Conservation (phyloP, 23 tunicate genomes). For the Trididemnum nubilum region DNA sequence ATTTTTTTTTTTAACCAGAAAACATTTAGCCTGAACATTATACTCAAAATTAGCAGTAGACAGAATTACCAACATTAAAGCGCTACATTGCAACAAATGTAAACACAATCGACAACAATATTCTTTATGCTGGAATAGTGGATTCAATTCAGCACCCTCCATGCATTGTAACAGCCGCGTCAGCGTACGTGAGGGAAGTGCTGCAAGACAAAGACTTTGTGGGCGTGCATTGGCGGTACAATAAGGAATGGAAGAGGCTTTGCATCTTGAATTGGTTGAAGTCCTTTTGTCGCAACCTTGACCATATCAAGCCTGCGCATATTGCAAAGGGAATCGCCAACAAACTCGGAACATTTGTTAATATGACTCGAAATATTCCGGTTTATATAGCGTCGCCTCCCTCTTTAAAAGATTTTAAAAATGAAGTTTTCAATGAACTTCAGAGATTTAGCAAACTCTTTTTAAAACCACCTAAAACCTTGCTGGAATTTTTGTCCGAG, state of each 20-base stretch:
- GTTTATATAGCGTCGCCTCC: conserved; percentile 14
- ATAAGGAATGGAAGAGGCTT: too few species aligned
- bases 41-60: too few species aligned
- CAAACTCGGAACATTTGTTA: not conserved
- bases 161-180: conserved; percentile 4
- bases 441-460: not conserved
- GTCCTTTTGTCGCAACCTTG: not conserved
- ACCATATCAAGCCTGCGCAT: not conserved
- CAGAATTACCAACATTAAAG: too few species aligned
- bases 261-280: too few species aligned
- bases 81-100: too few species aligned
- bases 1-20: too few species aligned
- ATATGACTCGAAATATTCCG: not conserved
- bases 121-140: too few species aligned
- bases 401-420: not conserved
- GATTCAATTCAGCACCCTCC: not conserved
- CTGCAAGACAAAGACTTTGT: not conserved
- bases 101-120: too few species aligned
- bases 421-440: not conserved
- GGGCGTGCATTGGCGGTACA: conserved; percentile 12
- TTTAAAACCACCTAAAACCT: not conserved
- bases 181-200: not conserved
- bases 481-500: not conserved
- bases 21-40: too few species aligned
- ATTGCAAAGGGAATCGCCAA: not conserved